Evolutionary conservation across 2,888 invertebrate genomes (phyloP), one percentile per base, ranked within the genome.

Genomic region (Sialis fuliginosa): DNA sequence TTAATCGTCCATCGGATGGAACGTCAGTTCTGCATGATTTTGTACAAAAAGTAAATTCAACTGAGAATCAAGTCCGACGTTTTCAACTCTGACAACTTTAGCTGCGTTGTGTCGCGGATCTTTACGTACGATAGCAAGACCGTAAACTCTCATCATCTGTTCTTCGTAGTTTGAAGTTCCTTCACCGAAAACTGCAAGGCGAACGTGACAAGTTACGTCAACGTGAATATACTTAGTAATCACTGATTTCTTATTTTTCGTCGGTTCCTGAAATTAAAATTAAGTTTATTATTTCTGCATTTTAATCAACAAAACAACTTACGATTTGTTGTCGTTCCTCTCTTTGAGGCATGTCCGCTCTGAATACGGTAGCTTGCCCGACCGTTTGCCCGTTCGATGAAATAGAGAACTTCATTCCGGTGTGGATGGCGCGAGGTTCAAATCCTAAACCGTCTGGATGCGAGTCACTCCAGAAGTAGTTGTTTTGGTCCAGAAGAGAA

Each of bases 391-490:
- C 74, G 53, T 73, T 74, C 55, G 77, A 74, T 51, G 70, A 66
- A 47, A 81, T 69, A 9, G 67, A 60, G 62, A 81, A 80, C 55
- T 72, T 73, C 77, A 79, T 78, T 33, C 77, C 77, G 35, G 74
- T 74, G 51, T 72, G 71, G 34, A 81, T 72, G 6, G 79, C 81
- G 42, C 78, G 69, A 2, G 78, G 69, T 59, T 80, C 79, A 58
- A 80, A 68, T 44, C 81, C 83, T 49, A 78, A 66, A 35, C 84
- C 83, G 56, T 80, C 79, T 5, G 80, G 75, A 54, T 79, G 77
- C 39, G 77, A 81, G 62, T 85, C 84, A 30, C 82, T 82, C 82
- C 83, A 84, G 63, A 85, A 77, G 60, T 75, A 81, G 62, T 81
- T 80, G 53, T 77, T 70, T 4, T 76, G 74, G 10, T 65, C 62